Percentiles rank a stretch among this genome's conserved stretches.
These are phyloP conservation scores for Antheraea assamensis DNA, from an alignment of 2,888 invertebrate genomes.

Conservation along the genomic window DNA sequence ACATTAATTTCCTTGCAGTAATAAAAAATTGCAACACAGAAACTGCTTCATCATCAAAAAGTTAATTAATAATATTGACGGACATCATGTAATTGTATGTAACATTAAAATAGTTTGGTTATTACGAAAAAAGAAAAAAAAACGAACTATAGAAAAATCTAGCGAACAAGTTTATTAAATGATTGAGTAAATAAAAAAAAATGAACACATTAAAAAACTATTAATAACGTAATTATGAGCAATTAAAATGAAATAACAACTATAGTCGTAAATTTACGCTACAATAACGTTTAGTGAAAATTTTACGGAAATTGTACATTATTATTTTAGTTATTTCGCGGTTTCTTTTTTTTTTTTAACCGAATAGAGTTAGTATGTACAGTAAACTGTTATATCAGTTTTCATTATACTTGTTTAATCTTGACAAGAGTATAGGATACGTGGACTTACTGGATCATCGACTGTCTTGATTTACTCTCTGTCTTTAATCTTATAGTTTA, in stretches of 20 bases:
- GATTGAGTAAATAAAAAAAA: background rate
- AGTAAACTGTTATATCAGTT: background rate
- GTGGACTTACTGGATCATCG: too few relatives aligned
- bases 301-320: background rate
- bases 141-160: background rate
- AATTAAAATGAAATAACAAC: conserved; percentile 4
- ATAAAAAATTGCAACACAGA: background rate
- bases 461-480: too few relatives aligned
- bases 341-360: background rate
- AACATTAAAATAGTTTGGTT: background rate
- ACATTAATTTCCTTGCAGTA: background rate
- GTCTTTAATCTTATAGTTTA: too few relatives aligned
- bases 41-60: background rate
- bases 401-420: background rate
- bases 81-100: background rate
- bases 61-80: background rate
- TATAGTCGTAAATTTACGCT: background rate
- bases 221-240: background rate
- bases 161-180: background rate
- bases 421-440: too few relatives aligned
- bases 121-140: background rate
- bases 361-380: background rate
- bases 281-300: background rate
- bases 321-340: background rate
- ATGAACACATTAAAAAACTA: background rate